These are phyloP conservation scores for Harmothoe impar DNA, from an alignment of 2,888 invertebrate genomes.

Conservation along the genomic window DNA sequence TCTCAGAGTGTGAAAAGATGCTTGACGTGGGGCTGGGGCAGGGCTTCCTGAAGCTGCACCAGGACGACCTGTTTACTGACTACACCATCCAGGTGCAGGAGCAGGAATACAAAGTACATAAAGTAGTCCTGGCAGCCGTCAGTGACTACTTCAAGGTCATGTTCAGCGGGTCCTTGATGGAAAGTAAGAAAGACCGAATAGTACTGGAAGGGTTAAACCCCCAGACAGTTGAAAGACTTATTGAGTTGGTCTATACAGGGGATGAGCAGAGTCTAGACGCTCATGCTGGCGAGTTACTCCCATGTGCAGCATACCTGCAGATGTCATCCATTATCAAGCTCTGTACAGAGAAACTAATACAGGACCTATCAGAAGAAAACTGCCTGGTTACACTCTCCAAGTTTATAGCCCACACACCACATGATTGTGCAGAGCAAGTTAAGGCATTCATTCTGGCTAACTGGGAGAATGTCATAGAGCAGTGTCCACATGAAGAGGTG, in stretches of 20 bases:
- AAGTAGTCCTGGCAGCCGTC: too few relatives aligned
- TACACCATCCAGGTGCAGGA: too few relatives aligned
- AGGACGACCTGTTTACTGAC: too few relatives aligned
- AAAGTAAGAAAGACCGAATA: background rate
- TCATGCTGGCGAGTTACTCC: background rate
- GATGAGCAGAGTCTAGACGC: background rate
- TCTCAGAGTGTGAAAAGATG: too few relatives aligned
- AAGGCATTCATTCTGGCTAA: slow-evolving; percentile 6
- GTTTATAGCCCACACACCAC: background rate
- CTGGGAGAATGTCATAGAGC: background rate
- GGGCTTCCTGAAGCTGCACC: too few relatives aligned
- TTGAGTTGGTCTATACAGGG: background rate
- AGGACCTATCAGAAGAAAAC: slow-evolving; percentile 1
- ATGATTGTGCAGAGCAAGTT: background rate
- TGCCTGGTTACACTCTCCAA: slow-evolving; percentile 3
- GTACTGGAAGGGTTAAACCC: slow-evolving; percentile 8
- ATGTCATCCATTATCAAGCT: background rate
- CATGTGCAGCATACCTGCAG: slow-evolving; percentile 41
- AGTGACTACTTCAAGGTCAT: too few relatives aligned
- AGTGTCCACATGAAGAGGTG: background rate
- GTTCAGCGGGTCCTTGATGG: background rate
- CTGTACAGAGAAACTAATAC: background rate
- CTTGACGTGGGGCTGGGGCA: too few relatives aligned
- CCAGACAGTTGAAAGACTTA: background rate
- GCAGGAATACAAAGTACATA: too few relatives aligned